Base-by-base conservation (phyloP, 2,888 invertebrate genomes). In the Anaspis maculata region DNA sequence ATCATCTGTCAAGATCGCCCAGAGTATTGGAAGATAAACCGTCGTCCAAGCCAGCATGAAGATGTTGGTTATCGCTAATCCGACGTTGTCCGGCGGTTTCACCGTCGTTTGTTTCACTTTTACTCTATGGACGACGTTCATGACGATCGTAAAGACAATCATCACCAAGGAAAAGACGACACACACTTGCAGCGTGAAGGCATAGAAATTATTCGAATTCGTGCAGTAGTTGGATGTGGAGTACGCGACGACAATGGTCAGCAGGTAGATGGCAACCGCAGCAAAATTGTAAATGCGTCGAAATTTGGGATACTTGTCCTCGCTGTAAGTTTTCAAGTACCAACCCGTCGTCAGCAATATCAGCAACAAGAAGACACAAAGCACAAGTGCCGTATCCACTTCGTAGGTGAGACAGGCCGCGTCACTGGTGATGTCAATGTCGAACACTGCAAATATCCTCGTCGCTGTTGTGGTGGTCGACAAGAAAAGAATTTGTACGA, bases 401-500 rank as follows among this genome's bases (percentile, higher is more conserved):
- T 36, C 27, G 12, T 25, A 22, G 3, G 21, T 9, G 4, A 12
- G 12, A 23, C 34, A 35, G 7, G 30, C 25, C 26, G 30, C 10
- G 10, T 3, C 9, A 9, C n/a, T 3, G 6, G 10, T 9, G 25
- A 25, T 12, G 13, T 12, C 9, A 3, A 9, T 12, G 6, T 25
- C 2, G 12, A 25, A 30, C 5, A 12, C 21, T 10, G 21, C 2
- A 2, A 25, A 1, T 3, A 36, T 3, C 15, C 39, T 11, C 9
- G 24, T 6, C 4, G 27, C 28, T 7, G 34, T 3, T 1, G 34
- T 30, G 2, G 28, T 23, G 10, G 25, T 15, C 1, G 31, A 13
- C 6, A 39, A 12, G 22, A 21, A 39, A 15, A 31, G 15, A 1
- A 28, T 27, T 21, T 39, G 39, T 9, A 39, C 6, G 5, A 39